Evolutionary conservation across 2,888 invertebrate genomes (phyloP).

Genomic region (Mythimna ferrago): DNA sequence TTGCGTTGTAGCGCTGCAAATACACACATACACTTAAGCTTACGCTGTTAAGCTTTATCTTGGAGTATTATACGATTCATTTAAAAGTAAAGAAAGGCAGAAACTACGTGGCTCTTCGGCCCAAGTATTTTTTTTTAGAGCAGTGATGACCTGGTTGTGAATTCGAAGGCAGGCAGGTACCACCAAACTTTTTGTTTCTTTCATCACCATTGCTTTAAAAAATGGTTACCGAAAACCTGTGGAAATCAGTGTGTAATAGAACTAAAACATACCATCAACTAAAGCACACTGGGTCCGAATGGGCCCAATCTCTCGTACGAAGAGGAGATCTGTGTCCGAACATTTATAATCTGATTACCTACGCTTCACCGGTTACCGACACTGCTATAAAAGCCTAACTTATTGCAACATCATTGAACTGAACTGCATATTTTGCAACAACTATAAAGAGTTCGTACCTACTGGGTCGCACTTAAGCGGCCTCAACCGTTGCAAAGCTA

Average conservation of each 20-base stretch:
- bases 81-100: not conserved
- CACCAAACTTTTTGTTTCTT: not conserved
- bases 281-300: not conserved
- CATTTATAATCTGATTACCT: not conserved
- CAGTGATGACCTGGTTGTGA: not conserved
- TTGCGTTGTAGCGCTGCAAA: not conserved
- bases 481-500: slow-evolving; percentile 51
- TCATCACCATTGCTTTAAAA: not conserved
- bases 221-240: not conserved
- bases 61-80: not conserved
- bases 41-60: not conserved
- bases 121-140: not conserved
- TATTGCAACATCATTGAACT: slow-evolving; percentile 28
- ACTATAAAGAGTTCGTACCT: slow-evolving; percentile 43
- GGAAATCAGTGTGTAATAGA: not conserved
- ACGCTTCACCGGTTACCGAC: slow-evolving; percentile 7
- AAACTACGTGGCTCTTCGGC: not conserved
- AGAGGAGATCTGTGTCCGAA: not conserved
- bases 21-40: not conserved
- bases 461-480: slow-evolving; percentile 31
- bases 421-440: slow-evolving; percentile 27
- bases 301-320: not conserved
- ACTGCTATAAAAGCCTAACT: slow-evolving; percentile 2
- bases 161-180: too few relatives aligned
- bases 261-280: not conserved